A percentile compares a stretch with the other conserved stretches of the same genome.
phyloP scores from a whole-genome alignment of 1,140 invertebrate genomes.

The Drosophila triauraria region DNA sequence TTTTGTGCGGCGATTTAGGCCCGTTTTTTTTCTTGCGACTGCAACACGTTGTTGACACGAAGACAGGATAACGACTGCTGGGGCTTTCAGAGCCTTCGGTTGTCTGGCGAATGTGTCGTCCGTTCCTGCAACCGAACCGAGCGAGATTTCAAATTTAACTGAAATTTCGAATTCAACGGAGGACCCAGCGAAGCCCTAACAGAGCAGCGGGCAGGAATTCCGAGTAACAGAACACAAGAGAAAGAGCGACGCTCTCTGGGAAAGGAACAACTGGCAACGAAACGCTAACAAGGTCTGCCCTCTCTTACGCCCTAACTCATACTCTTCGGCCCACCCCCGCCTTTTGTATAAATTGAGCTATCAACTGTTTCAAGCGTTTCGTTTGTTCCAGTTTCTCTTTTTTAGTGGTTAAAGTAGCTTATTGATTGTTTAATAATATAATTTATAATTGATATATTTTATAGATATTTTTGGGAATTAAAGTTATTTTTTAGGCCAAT shows the following conservation, averaged over 20 bases:
- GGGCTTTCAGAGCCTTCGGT: not conserved
- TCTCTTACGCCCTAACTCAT: conserved; percentile 11
- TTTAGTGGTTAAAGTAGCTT: not conserved
- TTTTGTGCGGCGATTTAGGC: not conserved
- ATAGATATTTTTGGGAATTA: not conserved
- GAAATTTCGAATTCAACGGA: not conserved
- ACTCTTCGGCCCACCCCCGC: conserved; percentile 25
- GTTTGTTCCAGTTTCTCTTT: conserved; percentile 24
- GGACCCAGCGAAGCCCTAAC: not conserved
- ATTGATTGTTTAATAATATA: conserved; percentile 23
- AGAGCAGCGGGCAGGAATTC: not conserved
- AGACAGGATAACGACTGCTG: conserved; percentile 69
- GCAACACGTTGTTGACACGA: conserved; percentile 85
- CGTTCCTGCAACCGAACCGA: conserved; percentile 12
- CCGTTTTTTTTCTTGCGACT: conserved; percentile 1
- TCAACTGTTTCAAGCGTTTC: conserved; percentile 51
- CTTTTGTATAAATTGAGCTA: conserved; percentile 62
- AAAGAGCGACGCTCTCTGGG: not conserved
- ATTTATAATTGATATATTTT: not conserved
- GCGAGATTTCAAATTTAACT: conserved; percentile 9
- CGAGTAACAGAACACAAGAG: not conserved
- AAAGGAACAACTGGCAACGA: not conserved
- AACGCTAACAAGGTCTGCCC: conserved; percentile 43
- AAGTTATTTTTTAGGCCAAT: not conserved
- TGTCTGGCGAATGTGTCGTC: not conserved